Evolutionary conservation across 2,113 vertebrate genomes (phyloP).

Genomic region (Rhizomys pruinosus): DNA sequence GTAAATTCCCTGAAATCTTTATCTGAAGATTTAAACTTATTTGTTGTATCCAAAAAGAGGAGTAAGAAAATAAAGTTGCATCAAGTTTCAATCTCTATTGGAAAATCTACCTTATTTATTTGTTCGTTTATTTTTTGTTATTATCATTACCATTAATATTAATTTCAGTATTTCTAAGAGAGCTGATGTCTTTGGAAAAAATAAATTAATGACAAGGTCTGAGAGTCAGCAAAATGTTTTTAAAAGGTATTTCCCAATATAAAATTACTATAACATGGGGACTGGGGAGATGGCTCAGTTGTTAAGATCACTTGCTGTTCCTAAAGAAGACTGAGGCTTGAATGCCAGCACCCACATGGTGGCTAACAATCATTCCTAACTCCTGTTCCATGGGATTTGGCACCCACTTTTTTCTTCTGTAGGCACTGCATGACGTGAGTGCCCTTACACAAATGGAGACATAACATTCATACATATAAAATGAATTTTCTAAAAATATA

Average conservation of each 20-base stretch:
- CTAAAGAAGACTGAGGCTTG: too few species aligned
- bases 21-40: background rate
- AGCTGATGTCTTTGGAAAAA: background rate
- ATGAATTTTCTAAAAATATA: too few species aligned
- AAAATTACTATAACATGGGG: background rate
- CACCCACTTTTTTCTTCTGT: too few species aligned
- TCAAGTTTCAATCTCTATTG: background rate
- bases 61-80: conserved; percentile 24
- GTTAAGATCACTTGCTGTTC: too few species aligned
- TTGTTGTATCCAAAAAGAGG: background rate
- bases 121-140: too few species aligned
- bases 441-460: too few species aligned
- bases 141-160: background rate
- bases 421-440: too few species aligned
- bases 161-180: background rate
- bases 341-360: too few species aligned
- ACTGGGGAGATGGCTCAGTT: too few species aligned
- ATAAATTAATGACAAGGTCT: background rate
- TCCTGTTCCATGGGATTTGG: too few species aligned
- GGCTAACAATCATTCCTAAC: too few species aligned
- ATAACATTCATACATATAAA: too few species aligned
- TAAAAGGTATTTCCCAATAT: background rate
- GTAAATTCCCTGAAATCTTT: background rate
- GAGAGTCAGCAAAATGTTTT: background rate
- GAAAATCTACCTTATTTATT: background rate